Conservation (phyloP, 2,888 invertebrate species). For the Drosophila limbata region DNA sequence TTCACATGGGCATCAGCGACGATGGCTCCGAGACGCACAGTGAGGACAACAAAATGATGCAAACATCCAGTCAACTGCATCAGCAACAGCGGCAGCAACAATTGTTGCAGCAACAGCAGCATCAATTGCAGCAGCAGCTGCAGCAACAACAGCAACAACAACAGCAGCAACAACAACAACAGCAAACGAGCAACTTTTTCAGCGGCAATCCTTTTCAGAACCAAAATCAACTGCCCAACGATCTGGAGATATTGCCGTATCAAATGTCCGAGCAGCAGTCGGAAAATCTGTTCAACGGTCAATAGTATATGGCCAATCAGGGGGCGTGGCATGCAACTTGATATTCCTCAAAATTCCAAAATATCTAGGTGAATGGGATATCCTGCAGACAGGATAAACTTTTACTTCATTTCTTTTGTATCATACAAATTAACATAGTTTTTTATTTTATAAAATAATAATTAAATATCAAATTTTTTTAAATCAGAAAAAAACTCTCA, state of each 20-base stretch:
- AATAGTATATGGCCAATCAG: slow-evolving; percentile 32
- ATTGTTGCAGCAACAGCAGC: slow-evolving; percentile 49
- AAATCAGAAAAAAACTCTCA: too few species aligned
- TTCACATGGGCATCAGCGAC: slow-evolving; percentile 83
- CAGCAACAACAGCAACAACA: slow-evolving; percentile 49
- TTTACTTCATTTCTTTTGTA: too few species aligned
- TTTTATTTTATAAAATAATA: too few species aligned
- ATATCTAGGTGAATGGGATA: too few species aligned
- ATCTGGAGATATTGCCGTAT: slow-evolving; percentile 85
- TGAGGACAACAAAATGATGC: slow-evolving; percentile 74
- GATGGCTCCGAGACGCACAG: slow-evolving; percentile 77
- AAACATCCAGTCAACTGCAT: slow-evolving; percentile 46
- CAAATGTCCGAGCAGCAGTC: slow-evolving; percentile 85
- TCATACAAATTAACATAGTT: too few species aligned
- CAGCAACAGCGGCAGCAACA: slow-evolving; percentile 63
- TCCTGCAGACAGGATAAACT: too few species aligned
- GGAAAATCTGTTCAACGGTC: slow-evolving; percentile 84
- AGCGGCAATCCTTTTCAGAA: slow-evolving; percentile 69
- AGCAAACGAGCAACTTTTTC: slow-evolving; percentile 66
- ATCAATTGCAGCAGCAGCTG: slow-evolving; percentile 36
- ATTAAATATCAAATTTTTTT: too few species aligned
- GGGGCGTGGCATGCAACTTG: slow-evolving; percentile 41
- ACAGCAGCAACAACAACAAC: slow-evolving; percentile 55
- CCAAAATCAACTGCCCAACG: slow-evolving; percentile 80
- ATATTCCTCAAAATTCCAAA: slow-evolving; percentile 14